Conservation (phyloP, 2,797 vertebrate species). For the Gymnothorax javanicus region DNA sequence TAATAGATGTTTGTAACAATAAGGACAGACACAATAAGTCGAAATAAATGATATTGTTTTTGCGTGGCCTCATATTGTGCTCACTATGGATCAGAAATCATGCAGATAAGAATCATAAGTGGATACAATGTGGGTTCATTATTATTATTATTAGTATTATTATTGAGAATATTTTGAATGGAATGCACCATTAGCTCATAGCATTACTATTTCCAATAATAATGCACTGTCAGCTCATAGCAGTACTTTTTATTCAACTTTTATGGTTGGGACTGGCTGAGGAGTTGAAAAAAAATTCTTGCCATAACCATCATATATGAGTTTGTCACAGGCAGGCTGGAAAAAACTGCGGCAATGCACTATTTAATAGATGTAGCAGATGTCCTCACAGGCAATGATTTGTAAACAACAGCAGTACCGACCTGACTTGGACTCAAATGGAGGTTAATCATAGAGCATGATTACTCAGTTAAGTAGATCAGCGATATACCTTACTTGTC, state of each 20-base stretch:
- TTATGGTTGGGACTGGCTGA: neutral
- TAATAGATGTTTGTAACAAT: neutral
- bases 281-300: conserved; percentile 34
- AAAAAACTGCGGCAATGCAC: conserved; percentile 43
- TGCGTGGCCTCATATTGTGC: conserved; percentile 12
- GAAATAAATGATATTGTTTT: conserved; percentile 16
- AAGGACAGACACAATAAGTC: conserved; percentile 22
- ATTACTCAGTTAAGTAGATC: no score
- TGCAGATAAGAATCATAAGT: no score
- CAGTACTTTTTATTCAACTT: neutral
- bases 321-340: conserved; percentile 45
- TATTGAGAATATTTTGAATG: no score
- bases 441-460: no score
- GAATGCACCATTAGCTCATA: neutral
- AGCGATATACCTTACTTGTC: no score
- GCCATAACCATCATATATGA: conserved; percentile 37
- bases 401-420: conserved; percentile 46
- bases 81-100: neutral
- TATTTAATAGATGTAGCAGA: conserved; percentile 52
- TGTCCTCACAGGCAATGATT: conserved; percentile 51
- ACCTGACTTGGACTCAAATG: neutral
- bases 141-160: no score
- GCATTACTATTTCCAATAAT: no score
- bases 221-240: neutral
- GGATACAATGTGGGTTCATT: no score